These are phyloP conservation scores for Metaphire vulgaris DNA, from an alignment of 1,140 invertebrate genomes.

Conservation along the genomic window DNA sequence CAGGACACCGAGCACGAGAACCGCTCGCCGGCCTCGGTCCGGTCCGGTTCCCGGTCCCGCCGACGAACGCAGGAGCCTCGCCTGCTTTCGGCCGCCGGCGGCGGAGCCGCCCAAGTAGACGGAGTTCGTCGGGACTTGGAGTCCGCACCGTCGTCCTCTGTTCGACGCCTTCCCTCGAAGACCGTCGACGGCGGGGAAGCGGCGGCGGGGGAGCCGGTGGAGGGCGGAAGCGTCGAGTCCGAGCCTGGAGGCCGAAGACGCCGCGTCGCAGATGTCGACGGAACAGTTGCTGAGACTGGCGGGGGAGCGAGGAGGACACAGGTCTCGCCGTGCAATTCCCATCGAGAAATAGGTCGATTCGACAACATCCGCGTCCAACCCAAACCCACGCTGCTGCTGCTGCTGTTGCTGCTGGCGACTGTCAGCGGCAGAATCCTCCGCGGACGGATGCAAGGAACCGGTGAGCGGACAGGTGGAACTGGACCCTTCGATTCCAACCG, in stretches of 20 bases:
- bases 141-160: neutral
- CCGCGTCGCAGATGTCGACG: too few species aligned
- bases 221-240: too few species aligned
- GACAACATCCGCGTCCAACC: too few species aligned
- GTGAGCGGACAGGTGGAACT: neutral
- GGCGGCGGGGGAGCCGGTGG: too few species aligned
- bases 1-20: slow-evolving; percentile 34
- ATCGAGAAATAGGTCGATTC: too few species aligned
- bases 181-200: neutral
- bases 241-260: too few species aligned
- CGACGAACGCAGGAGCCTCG: too few species aligned
- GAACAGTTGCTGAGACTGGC: too few species aligned
- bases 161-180: neutral
- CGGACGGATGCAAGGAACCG: neutral
- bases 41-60: neutral
- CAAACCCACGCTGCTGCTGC: too few species aligned
- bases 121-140: neutral
- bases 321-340: neutral
- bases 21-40: slow-evolving; percentile 13
- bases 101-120: neutral
- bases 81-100: too few species aligned
- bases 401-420: neutral
- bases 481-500: neutral
- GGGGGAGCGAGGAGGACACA: neutral
- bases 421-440: too few species aligned